Conservation (phyloP, 2,888 invertebrate species). For the Eustalomyia histrio region DNA sequence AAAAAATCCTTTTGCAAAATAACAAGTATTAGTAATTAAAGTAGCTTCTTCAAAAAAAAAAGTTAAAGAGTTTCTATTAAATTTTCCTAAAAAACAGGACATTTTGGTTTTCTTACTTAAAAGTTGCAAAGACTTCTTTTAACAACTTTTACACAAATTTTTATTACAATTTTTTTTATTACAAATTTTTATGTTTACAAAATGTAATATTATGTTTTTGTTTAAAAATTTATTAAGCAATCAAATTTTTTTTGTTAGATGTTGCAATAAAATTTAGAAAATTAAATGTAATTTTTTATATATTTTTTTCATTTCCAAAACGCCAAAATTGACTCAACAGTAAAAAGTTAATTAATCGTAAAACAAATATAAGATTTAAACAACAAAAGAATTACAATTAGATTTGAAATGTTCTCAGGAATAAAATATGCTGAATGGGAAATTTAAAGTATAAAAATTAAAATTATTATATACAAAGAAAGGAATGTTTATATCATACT, state of each 20-base stretch:
- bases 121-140: background rate
- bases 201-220: background rate
- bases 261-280: slow-evolving; percentile 16
- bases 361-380: slow-evolving; percentile 39
- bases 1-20: background rate
- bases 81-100: background rate
- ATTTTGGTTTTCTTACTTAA: background rate
- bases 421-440: background rate
- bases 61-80: too few relatives aligned
- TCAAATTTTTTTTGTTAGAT: slow-evolving; percentile 32
- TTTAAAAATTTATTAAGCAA: slow-evolving; percentile 35
- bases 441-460: too few relatives aligned
- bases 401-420: slow-evolving; percentile 10
- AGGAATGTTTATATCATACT: too few relatives aligned
- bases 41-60: too few relatives aligned
- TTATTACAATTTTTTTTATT: background rate
- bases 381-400: slow-evolving; percentile 29
- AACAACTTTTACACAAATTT: too few relatives aligned
- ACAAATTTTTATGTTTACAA: background rate
- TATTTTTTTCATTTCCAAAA: background rate
- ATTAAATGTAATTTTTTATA: background rate
- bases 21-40: too few relatives aligned
- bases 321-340: too few relatives aligned
- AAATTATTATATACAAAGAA: too few relatives aligned
- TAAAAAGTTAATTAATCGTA: slow-evolving; percentile 32